Conservation (phyloP, 2,888 invertebrate species). For the Agrilus biguttatus region DNA sequence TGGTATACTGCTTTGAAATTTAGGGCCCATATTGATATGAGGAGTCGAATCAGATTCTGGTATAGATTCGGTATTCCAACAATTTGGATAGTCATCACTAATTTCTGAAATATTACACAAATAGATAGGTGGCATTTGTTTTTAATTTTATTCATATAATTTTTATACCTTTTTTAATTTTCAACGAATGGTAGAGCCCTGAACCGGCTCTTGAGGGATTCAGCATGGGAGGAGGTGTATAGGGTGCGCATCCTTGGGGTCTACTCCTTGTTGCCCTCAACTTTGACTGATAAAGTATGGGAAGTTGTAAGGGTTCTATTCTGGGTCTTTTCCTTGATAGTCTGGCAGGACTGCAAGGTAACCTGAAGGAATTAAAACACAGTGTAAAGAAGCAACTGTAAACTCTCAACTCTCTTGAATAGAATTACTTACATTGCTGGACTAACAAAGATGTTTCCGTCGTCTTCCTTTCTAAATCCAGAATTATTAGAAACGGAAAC, state of each 20-base stretch:
- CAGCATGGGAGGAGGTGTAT: conserved; percentile 88
- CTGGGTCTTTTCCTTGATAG: conserved; percentile 50
- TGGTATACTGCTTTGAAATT: conserved; percentile 76
- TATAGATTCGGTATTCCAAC: conserved; percentile 27
- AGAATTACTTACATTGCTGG: conserved; percentile 38
- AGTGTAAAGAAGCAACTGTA: background rate
- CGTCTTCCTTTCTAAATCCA: conserved; percentile 45
- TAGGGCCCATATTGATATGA: conserved; percentile 74
- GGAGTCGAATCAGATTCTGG: conserved; percentile 45
- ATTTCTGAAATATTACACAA: conserved; percentile 13
- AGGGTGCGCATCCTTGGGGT: conserved; percentile 43
- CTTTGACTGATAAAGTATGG: conserved; percentile 35
- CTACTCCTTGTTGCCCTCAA: conserved; percentile 33
- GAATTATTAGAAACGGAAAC: conserved; percentile 23
- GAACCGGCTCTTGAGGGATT: conserved; percentile 82
- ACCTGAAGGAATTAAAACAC: conserved; percentile 29
- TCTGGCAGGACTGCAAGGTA: conserved; percentile 51
- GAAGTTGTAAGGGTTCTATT: conserved; percentile 41
- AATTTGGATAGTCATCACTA: conserved; percentile 19
- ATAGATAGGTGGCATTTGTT: background rate
- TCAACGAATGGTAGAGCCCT: conserved; percentile 53
- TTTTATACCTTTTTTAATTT: conserved; percentile 5
- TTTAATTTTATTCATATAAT: background rate
- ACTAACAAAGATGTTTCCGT: conserved; percentile 63
- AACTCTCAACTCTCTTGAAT: background rate